Base-by-base conservation (phyloP, 2,113 vertebrate species). In the Hypomesus transpacificus region DNA sequence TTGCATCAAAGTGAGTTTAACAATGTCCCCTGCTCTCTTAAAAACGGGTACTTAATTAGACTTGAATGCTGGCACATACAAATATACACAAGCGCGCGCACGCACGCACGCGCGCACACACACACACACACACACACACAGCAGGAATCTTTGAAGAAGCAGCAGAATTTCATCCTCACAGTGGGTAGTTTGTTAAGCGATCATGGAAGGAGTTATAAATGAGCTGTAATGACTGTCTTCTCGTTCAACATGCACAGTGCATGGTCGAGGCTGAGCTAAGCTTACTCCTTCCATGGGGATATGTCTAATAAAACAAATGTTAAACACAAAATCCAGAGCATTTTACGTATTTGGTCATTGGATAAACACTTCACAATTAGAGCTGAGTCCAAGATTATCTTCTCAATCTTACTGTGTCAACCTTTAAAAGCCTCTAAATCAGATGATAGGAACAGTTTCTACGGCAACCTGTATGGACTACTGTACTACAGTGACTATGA, bases 1-100 rank as follows among this genome's bases (percentile, higher is more conserved):
- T 89, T 90, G 87, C 88, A 85, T 83, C 73, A 67, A 80, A 84
- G 85, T 85, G 78, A 87, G 73, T 83, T 85, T 79, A 84, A 86
- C 86, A 87, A 89, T 84, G 85, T 84, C 75, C 82, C 77, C 80
- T 81, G 70, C 84, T 77, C 79, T 52, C 81, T 87, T 86, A 87
- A 88, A 88, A 80, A 84, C 71, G 68, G 54, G 20, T 67, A 81
- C 87, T 88, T 90, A 87, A 90, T 90, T 90, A 89, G 86, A 91
- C 89, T 87, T 77, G 84, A 83, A 70, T 67, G 68, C 83, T 86
- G 76, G 70, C 75, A 73, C 78, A 80, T 83, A 86, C 22, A 17
- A 31, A 17, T 2, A 22, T 65, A 39, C 21, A 46, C 24, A 2
- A 17, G 31, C 62, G 17, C 13, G 7, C 17, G 11, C 31, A 20